These are phyloP conservation scores for Limenitis camilla DNA, from an alignment of 2,888 invertebrate genomes.

Conservation along the genomic window DNA sequence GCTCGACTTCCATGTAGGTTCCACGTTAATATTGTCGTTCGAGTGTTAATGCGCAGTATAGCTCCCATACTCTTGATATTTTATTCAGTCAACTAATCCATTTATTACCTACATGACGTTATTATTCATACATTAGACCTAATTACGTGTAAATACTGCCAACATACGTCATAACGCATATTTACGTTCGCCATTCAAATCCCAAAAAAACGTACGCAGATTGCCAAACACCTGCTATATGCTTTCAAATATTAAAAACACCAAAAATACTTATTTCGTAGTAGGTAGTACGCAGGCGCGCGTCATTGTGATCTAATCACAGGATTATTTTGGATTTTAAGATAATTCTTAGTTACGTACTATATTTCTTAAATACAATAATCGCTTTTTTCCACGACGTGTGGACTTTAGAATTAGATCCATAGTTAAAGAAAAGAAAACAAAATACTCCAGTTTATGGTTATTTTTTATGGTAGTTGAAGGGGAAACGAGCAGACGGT, in stretches of 20 bases:
- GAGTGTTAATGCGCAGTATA: too few species aligned
- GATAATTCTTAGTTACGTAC: background rate
- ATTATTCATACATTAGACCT: background rate
- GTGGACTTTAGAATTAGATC: background rate
- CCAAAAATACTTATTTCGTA: conserved; percentile 4
- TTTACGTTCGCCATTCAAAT: conserved; percentile 25
- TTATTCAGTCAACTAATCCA: background rate
- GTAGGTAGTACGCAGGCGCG: background rate
- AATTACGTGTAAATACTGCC: conserved; percentile 16
- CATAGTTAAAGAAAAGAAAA: background rate
- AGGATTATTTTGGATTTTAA: conserved; percentile 1
- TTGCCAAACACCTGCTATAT: conserved; percentile 20
- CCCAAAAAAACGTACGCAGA: conserved; percentile 13
- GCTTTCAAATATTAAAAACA: conserved; percentile 8
- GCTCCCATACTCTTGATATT: background rate
- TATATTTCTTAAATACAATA: too few species aligned
- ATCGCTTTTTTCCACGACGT: too few species aligned
- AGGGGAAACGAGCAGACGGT: too few species aligned
- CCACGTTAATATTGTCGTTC: too few species aligned
- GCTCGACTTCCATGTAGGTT: too few species aligned
- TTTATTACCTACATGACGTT: background rate
- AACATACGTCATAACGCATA: conserved; percentile 17
- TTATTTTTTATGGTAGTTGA: too few species aligned
- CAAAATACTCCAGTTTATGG: too few species aligned
- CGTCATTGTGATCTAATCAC: conserved; percentile 8